phyloP scores from a whole-genome alignment of 2,888 invertebrate species.

The Melikaiella ostensackeni region DNA sequence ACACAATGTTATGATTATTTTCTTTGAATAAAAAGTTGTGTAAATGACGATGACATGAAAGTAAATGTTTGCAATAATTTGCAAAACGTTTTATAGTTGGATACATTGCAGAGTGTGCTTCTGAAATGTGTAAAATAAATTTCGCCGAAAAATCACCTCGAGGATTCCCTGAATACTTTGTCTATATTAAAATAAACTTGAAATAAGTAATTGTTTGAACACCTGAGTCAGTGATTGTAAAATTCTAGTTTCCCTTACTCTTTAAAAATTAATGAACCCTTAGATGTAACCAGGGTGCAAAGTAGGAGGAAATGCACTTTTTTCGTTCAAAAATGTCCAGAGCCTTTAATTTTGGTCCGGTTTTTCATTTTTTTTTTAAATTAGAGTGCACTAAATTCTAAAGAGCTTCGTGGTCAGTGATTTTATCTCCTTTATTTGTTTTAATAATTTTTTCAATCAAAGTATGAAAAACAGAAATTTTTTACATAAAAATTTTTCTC shows the following conservation, averaged over 20 bases:
- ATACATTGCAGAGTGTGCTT: slow-evolving; percentile 52
- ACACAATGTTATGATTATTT: not conserved
- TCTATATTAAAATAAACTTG: slow-evolving; percentile 53
- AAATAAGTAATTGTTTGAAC: slow-evolving; percentile 52
- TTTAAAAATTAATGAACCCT: too few species aligned
- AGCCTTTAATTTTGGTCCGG: too few species aligned
- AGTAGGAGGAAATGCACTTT: too few species aligned
- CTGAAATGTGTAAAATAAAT: slow-evolving; percentile 60
- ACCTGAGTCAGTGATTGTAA: slow-evolving; percentile 16
- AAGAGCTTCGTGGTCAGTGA: too few species aligned
- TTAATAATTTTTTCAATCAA: too few species aligned
- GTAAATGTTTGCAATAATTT: slow-evolving; percentile 3
- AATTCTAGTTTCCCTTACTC: not conserved
- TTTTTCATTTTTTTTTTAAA: too few species aligned
- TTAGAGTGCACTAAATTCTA: too few species aligned
- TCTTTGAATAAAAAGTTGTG: not conserved
- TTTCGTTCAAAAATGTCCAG: too few species aligned
- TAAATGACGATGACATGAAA: slow-evolving; percentile 31
- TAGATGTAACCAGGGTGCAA: too few species aligned
- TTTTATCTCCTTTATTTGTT: too few species aligned
- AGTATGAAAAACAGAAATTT: too few species aligned
- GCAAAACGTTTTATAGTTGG: slow-evolving; percentile 20
- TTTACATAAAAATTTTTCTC: too few species aligned
- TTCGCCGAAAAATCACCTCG: slow-evolving; percentile 59
- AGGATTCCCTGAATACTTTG: slow-evolving; percentile 55